Evolutionary conservation across 2,113 vertebrate species (phyloP).

Genomic region (Oncorhynchus kisutch): DNA sequence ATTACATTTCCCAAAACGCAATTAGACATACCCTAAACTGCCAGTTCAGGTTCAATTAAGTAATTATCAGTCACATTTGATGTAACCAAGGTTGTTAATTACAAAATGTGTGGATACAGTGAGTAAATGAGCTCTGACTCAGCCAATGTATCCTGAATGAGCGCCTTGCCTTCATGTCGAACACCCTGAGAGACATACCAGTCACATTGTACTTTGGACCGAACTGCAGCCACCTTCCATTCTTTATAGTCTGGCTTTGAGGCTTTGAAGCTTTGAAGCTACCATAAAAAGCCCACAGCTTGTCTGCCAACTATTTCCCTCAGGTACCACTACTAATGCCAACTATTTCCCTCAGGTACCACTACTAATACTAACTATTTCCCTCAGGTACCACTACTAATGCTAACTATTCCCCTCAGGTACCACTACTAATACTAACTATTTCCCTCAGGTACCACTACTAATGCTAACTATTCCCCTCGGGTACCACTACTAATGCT

Average conservation of each 20-base stretch:
- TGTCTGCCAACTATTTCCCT: no score
- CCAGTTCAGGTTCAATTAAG: constrained; percentile 25
- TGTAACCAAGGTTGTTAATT: constrained; percentile 23
- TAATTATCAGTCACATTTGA: constrained; percentile 17
- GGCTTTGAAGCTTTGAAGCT: no score
- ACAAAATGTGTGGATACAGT: background rate
- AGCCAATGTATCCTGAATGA: background rate
- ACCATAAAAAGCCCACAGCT: no score
- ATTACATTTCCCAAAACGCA: constrained; percentile 21
- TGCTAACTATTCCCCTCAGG: no score
- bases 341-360: no score
- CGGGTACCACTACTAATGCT: no score
- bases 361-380: no score
- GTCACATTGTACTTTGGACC: background rate
- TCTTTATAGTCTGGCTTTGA: background rate
- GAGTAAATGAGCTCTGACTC: background rate
- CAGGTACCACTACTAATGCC: no score
- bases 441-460: no score
- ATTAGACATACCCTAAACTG: constrained; percentile 25
- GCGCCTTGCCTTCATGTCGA: background rate
- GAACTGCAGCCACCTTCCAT: background rate
- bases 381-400: no score
- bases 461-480: no score
- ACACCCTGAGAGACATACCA: background rate
- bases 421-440: no score